phyloP scores from a whole-genome alignment of 2,797 vertebrate genomes.

The Ciconia nigra region DNA sequence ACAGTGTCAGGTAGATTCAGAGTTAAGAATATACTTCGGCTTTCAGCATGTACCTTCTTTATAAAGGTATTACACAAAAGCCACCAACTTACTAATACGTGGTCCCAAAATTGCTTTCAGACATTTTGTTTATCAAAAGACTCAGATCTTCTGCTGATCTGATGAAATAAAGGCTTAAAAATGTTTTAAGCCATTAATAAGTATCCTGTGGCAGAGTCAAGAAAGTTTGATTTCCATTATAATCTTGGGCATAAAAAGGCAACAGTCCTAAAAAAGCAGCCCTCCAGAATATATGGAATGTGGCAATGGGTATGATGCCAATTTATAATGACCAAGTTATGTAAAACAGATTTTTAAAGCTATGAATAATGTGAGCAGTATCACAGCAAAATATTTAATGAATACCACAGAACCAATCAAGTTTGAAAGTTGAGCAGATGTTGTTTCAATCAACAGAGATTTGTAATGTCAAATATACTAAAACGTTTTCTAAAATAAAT shows the following conservation, averaged over 20 bases:
- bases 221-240: constrained; percentile 51
- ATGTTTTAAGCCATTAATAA: constrained; percentile 70
- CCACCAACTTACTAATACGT: constrained; percentile 55
- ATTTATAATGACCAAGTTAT: constrained; percentile 35
- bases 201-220: constrained; percentile 10
- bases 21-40: constrained; percentile 60
- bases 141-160: constrained; percentile 64
- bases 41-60: constrained; percentile 66
- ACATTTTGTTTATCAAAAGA: constrained; percentile 68
- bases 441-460: constrained; percentile 58
- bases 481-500: constrained; percentile 70
- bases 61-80: constrained; percentile 66
- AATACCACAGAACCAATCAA: constrained; percentile 58
- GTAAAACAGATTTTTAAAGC: constrained; percentile 66
- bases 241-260: constrained; percentile 64
- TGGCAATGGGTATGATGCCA: constrained; percentile 39
- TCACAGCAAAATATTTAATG: constrained; percentile 65
- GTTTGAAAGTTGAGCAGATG: constrained; percentile 66
- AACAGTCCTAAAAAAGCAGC: constrained; percentile 68
- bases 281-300: constrained; percentile 68
- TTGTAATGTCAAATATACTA: constrained; percentile 52
- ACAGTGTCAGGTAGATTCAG: constrained; percentile 68
- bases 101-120: constrained; percentile 72
- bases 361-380: constrained; percentile 54
- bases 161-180: constrained; percentile 71